A percentile compares a stretch with the other conserved stretches of the same genome.
phyloP scores from a whole-genome alignment of 35 echinoderm and acorn worm genomes.

The Strongylocentrotus purpuratus region DNA sequence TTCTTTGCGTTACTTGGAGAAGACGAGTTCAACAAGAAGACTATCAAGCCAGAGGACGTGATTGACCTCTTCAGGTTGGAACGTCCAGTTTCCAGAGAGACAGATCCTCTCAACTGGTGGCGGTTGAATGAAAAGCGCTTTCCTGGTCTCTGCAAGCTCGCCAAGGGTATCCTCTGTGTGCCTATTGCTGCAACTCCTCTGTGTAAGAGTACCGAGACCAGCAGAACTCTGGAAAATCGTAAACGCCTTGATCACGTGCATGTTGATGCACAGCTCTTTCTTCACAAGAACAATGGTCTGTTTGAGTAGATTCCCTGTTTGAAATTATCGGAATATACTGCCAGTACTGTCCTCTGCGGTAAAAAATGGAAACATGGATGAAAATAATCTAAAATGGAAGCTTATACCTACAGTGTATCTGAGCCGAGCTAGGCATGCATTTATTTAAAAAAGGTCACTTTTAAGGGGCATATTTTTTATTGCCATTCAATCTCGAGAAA shows the following conservation, averaged over 20 bases:
- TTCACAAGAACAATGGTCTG: conserved; percentile 2
- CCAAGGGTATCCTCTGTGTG: conserved; percentile 28
- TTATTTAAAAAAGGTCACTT: too few relatives aligned
- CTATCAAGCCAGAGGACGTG: conserved; percentile 8
- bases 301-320: not conserved
- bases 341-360: too few relatives aligned
- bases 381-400: too few relatives aligned
- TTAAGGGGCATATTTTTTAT: too few relatives aligned
- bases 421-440: too few relatives aligned
- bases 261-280: conserved; percentile 32
- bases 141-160: conserved; percentile 15
- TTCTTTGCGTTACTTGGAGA: conserved; percentile 29
- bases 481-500: too few relatives aligned
- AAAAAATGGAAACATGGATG: too few relatives aligned
- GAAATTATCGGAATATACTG: not conserved
- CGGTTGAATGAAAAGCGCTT: conserved; percentile 25
- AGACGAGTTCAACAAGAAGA: conserved; percentile 50
- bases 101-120: conserved; percentile 42
- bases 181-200: not conserved
- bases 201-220: not conserved
- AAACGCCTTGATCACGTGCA: conserved; percentile 21
- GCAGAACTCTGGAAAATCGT: not conserved
- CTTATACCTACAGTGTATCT: too few relatives aligned
- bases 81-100: conserved; percentile 38
- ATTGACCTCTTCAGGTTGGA: conserved; percentile 40